Evolutionary conservation across 1,140 invertebrate species (phyloP).

Genomic region (Portunus trituberculatus): DNA sequence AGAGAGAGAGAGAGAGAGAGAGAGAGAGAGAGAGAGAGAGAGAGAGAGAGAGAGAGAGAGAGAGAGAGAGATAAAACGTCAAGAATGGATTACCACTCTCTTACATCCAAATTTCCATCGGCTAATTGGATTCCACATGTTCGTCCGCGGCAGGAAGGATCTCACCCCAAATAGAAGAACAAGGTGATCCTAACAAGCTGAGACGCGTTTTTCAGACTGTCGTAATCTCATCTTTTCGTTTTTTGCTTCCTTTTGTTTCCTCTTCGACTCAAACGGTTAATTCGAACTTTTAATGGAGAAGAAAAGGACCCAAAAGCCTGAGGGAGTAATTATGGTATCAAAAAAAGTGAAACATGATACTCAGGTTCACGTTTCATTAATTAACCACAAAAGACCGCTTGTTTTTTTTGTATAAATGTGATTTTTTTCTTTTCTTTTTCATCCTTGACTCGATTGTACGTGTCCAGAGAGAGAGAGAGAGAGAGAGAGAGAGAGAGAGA

Average conservation of each 20-base stretch:
- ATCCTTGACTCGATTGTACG: background rate
- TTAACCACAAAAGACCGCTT: background rate
- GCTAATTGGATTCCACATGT: background rate
- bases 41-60: slow-evolving; percentile 20
- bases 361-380: background rate
- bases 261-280: background rate
- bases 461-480: background rate
- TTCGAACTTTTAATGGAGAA: background rate
- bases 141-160: background rate
- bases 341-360: background rate
- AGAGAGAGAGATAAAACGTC: background rate
- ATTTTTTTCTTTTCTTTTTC: background rate
- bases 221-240: background rate
- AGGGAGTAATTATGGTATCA: background rate
- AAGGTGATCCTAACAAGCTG: background rate
- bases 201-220: background rate
- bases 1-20: background rate
- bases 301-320: background rate
- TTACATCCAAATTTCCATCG: slow-evolving; percentile 3
- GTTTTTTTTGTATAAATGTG: background rate
- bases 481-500: too few relatives aligned
- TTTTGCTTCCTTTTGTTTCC: background rate
- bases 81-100: background rate
- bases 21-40: slow-evolving; percentile 20
- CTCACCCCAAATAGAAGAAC: background rate